Conservation (phyloP, 2,888 invertebrate species). For the Griposia aprilina region DNA sequence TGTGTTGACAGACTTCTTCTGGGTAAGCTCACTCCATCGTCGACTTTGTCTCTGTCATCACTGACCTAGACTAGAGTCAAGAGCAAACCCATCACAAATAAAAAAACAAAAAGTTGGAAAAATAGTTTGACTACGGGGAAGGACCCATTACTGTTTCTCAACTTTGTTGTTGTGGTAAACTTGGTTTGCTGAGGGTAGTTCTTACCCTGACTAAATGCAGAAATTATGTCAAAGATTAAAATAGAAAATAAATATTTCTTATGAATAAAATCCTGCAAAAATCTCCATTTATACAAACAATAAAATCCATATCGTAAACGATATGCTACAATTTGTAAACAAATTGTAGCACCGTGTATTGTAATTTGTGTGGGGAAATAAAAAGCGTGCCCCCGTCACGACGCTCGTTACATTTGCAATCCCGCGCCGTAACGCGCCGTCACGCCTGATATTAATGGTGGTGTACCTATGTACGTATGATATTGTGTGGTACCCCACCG, state of each 20-base stretch:
- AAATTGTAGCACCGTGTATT: constrained; percentile 19
- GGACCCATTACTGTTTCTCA: no score
- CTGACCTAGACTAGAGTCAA: no score
- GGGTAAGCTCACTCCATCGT: no score
- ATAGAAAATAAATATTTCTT: background rate
- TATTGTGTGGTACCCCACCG: background rate
- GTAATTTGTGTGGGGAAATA: constrained; percentile 36
- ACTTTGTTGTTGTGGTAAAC: background rate
- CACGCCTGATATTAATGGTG: constrained; percentile 21
- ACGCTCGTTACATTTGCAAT: constrained; percentile 45
- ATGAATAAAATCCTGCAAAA: background rate
- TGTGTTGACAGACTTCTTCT: no score
- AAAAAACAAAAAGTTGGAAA: no score
- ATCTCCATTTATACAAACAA: background rate
- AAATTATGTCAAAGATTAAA: background rate
- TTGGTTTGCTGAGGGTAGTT: background rate
- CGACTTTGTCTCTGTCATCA: no score
- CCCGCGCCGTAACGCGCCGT: constrained; percentile 31
- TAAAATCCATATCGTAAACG: background rate
- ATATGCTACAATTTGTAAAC: no score
- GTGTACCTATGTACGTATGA: background rate
- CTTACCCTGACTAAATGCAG: background rate
- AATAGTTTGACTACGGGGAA: no score
- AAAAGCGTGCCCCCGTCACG: constrained; percentile 29
- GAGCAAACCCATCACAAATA: no score